These are phyloP conservation scores for Crotalus tigris DNA, from an alignment of 2,113 vertebrate species.

Conservation along the genomic window DNA sequence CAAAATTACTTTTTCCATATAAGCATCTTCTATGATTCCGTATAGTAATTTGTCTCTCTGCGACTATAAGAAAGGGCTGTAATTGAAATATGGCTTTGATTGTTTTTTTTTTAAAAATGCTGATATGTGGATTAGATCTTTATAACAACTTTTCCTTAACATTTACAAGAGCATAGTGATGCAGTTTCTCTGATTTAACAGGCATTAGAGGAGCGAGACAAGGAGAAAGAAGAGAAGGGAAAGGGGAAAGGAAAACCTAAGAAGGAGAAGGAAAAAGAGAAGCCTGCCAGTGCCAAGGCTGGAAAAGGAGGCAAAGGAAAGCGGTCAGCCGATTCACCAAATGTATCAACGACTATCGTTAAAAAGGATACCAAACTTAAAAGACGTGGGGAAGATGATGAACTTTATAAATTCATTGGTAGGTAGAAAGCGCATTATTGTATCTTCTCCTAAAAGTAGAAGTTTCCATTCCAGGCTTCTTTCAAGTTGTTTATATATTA, in stretches of 20 bases:
- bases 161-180: not conserved
- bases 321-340: constrained; percentile 44
- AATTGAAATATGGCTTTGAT: not conserved
- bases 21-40: not conserved
- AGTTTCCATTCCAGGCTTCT: not conserved
- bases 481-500: not conserved
- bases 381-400: constrained; percentile 73
- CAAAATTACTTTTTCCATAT: not conserved
- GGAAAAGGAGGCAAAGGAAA: constrained; percentile 74
- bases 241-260: constrained; percentile 52
- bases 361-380: constrained; percentile 75
- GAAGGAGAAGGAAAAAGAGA: constrained; percentile 68
- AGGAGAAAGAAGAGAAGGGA: constrained; percentile 50
- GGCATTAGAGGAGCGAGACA: constrained; percentile 60
- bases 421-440: constrained; percentile 24
- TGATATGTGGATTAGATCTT: not conserved
- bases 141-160: not conserved
- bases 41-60: not conserved
- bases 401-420: constrained; percentile 74
- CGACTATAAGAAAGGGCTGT: not conserved
- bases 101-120: not conserved
- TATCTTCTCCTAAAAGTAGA: not conserved
- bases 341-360: not conserved
- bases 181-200: constrained; percentile 54
- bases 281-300: constrained; percentile 46